Evolutionary conservation across 2,888 invertebrate genomes (phyloP), one percentile per base, ranked within the genome.

Genomic region (Sisyra nigra): DNA sequence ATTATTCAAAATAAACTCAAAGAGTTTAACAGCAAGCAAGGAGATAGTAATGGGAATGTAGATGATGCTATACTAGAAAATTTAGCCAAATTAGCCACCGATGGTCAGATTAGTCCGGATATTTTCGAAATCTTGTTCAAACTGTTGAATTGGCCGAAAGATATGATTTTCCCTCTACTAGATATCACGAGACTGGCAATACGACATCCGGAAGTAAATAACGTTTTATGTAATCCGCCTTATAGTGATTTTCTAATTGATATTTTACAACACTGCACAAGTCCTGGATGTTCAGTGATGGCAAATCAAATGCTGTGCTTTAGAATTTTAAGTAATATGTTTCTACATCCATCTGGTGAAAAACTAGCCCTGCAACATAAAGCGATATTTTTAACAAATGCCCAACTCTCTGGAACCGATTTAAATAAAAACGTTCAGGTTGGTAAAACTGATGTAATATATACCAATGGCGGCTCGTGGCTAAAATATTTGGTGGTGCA

Each of bases 181-280:
- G 96, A 97, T 57, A 67, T 94, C 4, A 71, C 89, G 10, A 73
- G 96, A 49, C 64, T 94, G 55, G 84, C 86, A 0, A 72, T 93
- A 32, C 74, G 86, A 37, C 47, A 57, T 43, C 51, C 54, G 48
- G 48, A 48, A 29, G 62, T 58, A 48, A 77, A 78, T 48, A 72
- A 74, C 53, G 65, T 71, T 3, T 68, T 83, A 5, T 76, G 76
- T 49, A 57, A 48, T 29, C 58, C 51, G 44, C 58, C 53, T 46
- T 52, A 53, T 47, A 59, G 57, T 19, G 45, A 31, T 18, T 19
- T 51, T 29, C 50, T 62, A 37, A 52, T 61, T 19, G 51, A 55
- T 38, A 56, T 57, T 50, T 47, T 63, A 17, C 52, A 56, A 46
- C 48, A 48, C 42, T 61, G 51, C 44, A 51, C 59, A 3, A 54